Evolutionary conservation across 2,888 invertebrate genomes (phyloP).

Genomic region (Copidosoma aretas): DNA sequence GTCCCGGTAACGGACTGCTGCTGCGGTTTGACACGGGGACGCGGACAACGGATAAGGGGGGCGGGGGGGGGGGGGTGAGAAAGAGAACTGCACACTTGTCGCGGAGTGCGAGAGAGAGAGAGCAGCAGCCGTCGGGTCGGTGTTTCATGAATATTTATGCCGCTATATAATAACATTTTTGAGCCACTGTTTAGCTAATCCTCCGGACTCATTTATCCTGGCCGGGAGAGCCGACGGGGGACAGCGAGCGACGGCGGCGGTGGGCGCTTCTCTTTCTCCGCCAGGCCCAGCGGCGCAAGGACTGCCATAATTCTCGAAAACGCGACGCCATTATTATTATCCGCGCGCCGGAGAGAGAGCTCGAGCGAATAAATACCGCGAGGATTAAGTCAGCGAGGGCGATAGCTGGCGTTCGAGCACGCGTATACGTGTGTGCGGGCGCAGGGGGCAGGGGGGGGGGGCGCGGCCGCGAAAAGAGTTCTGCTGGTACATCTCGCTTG

Average conservation of each 20-base stretch:
- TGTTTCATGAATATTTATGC: constrained; percentile 62
- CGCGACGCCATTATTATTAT: constrained; percentile 61
- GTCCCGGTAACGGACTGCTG: constrained; percentile 5
- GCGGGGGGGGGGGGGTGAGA: background rate
- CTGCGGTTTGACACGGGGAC: background rate
- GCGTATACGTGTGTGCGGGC: no score
- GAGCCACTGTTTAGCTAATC: constrained; percentile 64
- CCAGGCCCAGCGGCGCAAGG: constrained; percentile 51
- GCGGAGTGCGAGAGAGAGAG: constrained; percentile 6
- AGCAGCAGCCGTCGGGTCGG: constrained; percentile 46
- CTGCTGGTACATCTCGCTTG: background rate
- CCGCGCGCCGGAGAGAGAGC: constrained; percentile 42
- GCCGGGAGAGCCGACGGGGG: constrained; percentile 16
- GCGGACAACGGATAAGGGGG: constrained; percentile 4
- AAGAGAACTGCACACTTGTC: constrained; percentile 38
- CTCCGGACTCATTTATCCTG: constrained; percentile 63
- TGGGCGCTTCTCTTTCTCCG: background rate
- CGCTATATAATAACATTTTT: constrained; percentile 63
- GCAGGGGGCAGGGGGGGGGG: no score
- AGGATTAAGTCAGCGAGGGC: constrained; percentile 44
- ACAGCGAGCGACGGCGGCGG: background rate
- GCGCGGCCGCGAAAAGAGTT: constrained; percentile 8
- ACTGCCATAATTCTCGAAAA: constrained; percentile 62
- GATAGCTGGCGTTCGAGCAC: no score
- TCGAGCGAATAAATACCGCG: constrained; percentile 57